These are phyloP conservation scores for Zaprionus kolodkinae DNA, from an alignment of 1,140 invertebrate species.

Conservation along the genomic window DNA sequence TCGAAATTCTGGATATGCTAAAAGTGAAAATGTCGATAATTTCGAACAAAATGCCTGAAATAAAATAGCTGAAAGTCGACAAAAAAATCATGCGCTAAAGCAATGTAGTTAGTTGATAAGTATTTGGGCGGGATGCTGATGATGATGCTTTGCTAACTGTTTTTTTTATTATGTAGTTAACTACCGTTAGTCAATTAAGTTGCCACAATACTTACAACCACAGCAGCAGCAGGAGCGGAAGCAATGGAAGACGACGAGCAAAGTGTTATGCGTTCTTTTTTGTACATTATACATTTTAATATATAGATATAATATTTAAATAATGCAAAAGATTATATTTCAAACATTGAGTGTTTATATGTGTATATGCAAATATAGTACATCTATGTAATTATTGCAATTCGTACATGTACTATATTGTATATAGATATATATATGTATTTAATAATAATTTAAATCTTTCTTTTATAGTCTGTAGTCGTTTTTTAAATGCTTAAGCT, in stretches of 20 bases:
- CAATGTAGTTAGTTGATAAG: conserved; percentile 56
- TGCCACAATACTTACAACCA: conserved; percentile 74
- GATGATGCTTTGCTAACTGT: conserved; percentile 36
- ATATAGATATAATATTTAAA: conserved; percentile 44
- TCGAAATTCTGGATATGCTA: conserved; percentile 37
- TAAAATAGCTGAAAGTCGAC: conserved; percentile 12
- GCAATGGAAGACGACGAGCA: conserved; percentile 34
- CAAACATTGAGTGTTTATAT: conserved; percentile 69
- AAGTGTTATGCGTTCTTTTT: conserved; percentile 53
- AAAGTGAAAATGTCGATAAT: conserved; percentile 38
- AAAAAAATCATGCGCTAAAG: conserved; percentile 28
- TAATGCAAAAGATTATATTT: conserved; percentile 52
- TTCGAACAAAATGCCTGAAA: conserved; percentile 47
- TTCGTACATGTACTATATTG: neutral
- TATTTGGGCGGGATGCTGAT: conserved; percentile 31
- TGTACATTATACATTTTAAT: conserved; percentile 67
- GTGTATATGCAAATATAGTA: conserved; percentile 15
- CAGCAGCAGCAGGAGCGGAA: conserved; percentile 14
- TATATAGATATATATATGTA: conserved; percentile 1
- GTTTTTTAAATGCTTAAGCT: conserved; percentile 78
- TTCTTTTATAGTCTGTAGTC: conserved; percentile 68
- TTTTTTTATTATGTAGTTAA: conserved; percentile 46
- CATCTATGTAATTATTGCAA: neutral
- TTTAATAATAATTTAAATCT: conserved; percentile 46
- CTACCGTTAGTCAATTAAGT: conserved; percentile 76